Base-by-base conservation (phyloP, 2,797 vertebrate genomes). In the Emydoidea blandingii region DNA sequence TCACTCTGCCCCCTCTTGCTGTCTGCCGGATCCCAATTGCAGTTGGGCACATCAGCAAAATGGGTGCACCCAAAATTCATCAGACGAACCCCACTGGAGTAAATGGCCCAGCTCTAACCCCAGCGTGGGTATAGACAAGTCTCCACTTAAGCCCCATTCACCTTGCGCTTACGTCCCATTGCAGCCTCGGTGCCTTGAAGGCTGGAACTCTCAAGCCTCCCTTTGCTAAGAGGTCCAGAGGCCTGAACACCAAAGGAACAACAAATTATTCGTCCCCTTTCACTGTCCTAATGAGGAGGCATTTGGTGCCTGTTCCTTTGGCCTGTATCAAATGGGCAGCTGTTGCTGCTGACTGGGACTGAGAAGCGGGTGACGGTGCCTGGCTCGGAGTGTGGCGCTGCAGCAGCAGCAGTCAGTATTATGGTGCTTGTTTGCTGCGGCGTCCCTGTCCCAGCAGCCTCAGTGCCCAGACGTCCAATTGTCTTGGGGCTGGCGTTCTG, bases 251-350 rank as follows among this genome's bases (percentile, higher is more conserved):
- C 78, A 18, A 49, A 81, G n/a, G 6, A 59, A 50, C 29, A 3
- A 3, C 2, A 11, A 80, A 52, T 5, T 19, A 15, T 23, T 59
- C 1, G 27, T 18, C 27, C 27, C 74, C 44, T 78, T 18, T 31
- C 68, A 37, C 68, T 25, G 37, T 72, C 37, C 19, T 41, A 72
- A 72, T 19, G 68, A 12, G 37, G 8, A 11, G 19, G 19, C 6
- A 62, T 54, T 74, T 3, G 1, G 3, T 9, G 25, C 37, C 1
- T 12, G 41, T 79, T 82, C 56, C 47, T 74, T 76, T 1, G 8
- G 12, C 5, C 34, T 41, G 5, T 2, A 0, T 10, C 34, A 23
- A 49, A 50, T 15, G 8, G 8, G 47, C 68, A 8, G 21, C 23
- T n/a, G 81, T n/a, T 44, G 72, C 44, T 27, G 11, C 72, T 8